Evolutionary conservation across 2,797 vertebrate genomes (phyloP), one percentile per base, ranked within the genome.

Genomic region (Cryptoprocta ferox): DNA sequence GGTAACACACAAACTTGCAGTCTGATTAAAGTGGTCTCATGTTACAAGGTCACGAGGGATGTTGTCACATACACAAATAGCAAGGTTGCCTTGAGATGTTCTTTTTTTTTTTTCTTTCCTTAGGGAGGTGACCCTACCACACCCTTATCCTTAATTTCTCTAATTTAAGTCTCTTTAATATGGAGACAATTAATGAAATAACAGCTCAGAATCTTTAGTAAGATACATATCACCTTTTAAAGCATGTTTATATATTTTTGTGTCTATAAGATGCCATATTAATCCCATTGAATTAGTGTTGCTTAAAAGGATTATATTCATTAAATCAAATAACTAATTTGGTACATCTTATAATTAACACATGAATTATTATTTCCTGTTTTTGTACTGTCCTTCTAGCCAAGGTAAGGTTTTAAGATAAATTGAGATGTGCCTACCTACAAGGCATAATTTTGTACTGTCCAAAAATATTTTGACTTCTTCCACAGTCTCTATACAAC

Each of bases 261-360:
- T 28, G 1, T 70, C 24, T 12, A 68, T 53, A 24, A 91, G 56
- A 78, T 39, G 45, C 3, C 11, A 78, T 63, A 45, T 45, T 9
- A 45, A 86, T 79, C 26, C 24, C 18, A 81, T 56, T 75, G 26
- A n/a, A 82, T 82, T 89, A 75, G 30, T 59, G 61, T 63, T 86
- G 12, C 32, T 76, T 93, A 68, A 85, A 94, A 76, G 37, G 14
- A 2, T 70, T 87, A 75, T 13, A 80, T 63, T 73, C 28, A 63
- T 65, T 68, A 86, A 93, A 95, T 93, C 10, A 50, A 95, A 73
- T 45, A 94, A 90, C 92, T 94, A 93, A 37, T 87, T 96, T 42
- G 15, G 35, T 79, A 1, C 68, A 71, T 75, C 70, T 93, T 94
- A 65, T 65, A 89, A 80, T 95, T 89, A 93, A 15, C 65, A 14